phyloP scores from a whole-genome alignment of 37 sponge, comb jelly and placozoan genomes.

The Halisarca cf. caerulea region DNA sequence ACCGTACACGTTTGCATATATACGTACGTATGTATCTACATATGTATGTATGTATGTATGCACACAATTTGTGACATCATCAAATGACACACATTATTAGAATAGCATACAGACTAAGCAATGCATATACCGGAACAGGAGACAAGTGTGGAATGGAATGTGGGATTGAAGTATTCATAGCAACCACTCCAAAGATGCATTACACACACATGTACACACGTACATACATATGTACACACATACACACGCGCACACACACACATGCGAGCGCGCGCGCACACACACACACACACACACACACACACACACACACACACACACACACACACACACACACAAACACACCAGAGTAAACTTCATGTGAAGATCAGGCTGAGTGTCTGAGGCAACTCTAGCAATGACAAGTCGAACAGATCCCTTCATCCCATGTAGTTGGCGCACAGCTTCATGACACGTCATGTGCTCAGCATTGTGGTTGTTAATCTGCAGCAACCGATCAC shows the following conservation, averaged over 20 bases:
- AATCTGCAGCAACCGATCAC: constrained; percentile 74
- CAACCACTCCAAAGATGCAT: too few species aligned
- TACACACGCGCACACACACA: constrained; percentile 23
- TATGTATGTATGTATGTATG: too few species aligned
- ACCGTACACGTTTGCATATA: too few species aligned
- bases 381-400: constrained; percentile 35
- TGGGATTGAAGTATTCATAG: too few species aligned
- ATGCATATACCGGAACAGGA: too few species aligned
- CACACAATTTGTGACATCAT: too few species aligned
- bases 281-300: constrained; percentile 37
- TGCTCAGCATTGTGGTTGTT: constrained; percentile 57
- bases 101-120: too few species aligned
- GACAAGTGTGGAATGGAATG: too few species aligned
- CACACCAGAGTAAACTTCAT: constrained; percentile 8
- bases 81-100: too few species aligned
- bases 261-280: constrained; percentile 28
- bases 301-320: neutral
- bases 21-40: too few species aligned
- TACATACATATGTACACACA: too few species aligned
- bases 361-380: neutral
- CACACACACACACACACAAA: neutral
- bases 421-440: constrained; percentile 29
- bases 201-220: neutral
- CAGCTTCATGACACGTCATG: constrained; percentile 46
- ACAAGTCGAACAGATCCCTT: constrained; percentile 51